Evolutionary conservation across 2,888 invertebrate genomes (phyloP).

Genomic region (Candidula unifasciata): DNA sequence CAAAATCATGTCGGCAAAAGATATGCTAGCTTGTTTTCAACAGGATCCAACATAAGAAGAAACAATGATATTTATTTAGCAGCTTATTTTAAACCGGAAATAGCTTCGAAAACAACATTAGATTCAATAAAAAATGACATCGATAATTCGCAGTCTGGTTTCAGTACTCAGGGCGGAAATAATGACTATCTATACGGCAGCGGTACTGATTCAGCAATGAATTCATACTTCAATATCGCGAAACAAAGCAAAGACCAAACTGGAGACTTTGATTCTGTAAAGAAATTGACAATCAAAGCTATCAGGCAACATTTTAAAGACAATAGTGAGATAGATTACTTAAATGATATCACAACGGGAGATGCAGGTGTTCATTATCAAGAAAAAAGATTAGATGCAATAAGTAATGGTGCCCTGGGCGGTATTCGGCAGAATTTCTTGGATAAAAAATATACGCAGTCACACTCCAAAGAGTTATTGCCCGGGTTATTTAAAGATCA

Average conservation of each 20-base stretch:
- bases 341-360: not conserved
- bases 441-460: conserved; percentile 15
- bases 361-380: not conserved
- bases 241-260: too few relatives aligned
- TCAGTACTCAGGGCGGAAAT: too few relatives aligned
- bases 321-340: conserved; percentile 19
- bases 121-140: too few relatives aligned
- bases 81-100: too few relatives aligned
- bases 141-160: too few relatives aligned
- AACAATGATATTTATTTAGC: too few relatives aligned
- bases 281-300: too few relatives aligned
- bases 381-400: conserved; percentile 13
- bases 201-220: too few relatives aligned
- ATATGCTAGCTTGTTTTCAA: not conserved
- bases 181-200: too few relatives aligned
- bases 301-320: not conserved
- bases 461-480: not conserved
- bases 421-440: conserved; percentile 34
- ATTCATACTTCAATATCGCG: too few relatives aligned
- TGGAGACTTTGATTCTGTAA: conserved; percentile 2
- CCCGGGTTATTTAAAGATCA: not conserved
- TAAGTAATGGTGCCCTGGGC: conserved; percentile 3
- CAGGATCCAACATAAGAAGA: too few relatives aligned
- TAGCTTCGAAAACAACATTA: too few relatives aligned
- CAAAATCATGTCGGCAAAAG: not conserved